A percentile compares a stretch with the other conserved stretches of the same genome.
Evolutionary conservation across 2,113 vertebrate genomes (phyloP).

Genomic region (Alligator sinensis): DNA sequence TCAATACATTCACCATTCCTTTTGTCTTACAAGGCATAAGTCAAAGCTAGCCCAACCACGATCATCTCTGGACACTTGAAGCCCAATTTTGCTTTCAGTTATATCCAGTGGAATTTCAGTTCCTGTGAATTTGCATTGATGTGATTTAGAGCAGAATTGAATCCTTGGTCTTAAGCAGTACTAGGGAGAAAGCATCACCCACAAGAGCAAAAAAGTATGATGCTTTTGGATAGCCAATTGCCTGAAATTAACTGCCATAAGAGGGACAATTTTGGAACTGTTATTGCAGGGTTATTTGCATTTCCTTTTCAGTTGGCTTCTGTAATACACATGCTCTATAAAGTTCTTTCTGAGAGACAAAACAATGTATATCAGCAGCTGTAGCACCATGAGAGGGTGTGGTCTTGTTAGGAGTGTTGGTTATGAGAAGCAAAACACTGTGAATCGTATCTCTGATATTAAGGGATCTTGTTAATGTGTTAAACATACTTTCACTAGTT

Average conservation of each 20-base stretch:
- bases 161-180: neutral
- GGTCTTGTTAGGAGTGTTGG: neutral
- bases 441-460: neutral
- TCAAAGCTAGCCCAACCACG: neutral
- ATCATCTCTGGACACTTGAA: neutral
- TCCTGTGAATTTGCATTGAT: neutral
- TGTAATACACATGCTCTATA: neutral
- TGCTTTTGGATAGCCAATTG: neutral
- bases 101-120: neutral
- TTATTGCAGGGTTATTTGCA: neutral
- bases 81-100: neutral
- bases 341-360: neutral
- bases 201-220: fast-evolving
- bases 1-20: neutral
- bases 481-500: neutral
- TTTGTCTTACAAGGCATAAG: neutral
- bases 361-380: neutral
- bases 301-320: neutral
- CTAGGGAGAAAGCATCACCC: neutral
- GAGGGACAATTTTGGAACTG: neutral
- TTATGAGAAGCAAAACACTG: neutral
- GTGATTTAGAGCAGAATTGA: neutral
- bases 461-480: neutral
- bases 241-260: neutral
- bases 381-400: neutral